Base-by-base conservation (phyloP, 2,113 vertebrate genomes). In the Platysternon megacephalum region DNA sequence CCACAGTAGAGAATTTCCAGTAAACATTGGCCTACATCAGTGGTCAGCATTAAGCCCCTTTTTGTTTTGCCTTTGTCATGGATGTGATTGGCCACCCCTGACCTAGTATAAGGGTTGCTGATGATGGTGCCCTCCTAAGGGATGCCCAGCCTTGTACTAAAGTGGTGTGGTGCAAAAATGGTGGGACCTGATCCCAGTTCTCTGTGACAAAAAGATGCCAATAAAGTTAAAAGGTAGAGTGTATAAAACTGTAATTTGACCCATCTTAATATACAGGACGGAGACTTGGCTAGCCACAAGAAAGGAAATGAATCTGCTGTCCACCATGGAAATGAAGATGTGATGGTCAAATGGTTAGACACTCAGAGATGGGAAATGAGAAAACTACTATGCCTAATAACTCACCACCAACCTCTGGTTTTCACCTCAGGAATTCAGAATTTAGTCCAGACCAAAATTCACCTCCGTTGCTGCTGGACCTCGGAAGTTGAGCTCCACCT, bases 381-480 rank as follows among this genome's bases (percentile, higher is more conserved):
- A 17, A 68, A n/a, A 68, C 5, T 32, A 29, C 58, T 61, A 61
- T 61, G 29, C 29, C 58, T 61, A 61, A 79, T 92, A 95, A 92
- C 95, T 68, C 87, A 95, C 85, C 11, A 76, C 51, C 74, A 97
- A 93, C 96, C 95, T 93, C 96, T 68, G 35, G 61, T 10, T n/a
- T 68, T 44, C 89, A 88, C 90, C 94, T 93, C 88, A 93, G 94
- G 96, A 95, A 97, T 97, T 94, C 95, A 96, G 93, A 85, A 94
- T 85, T 95, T 89, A 93, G 85, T 93, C 93, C 92, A 97, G 92
- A 92, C 93, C 29, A 53, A 97, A 97, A 92, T 90, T 95, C 95
- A 95, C 95, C 92, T 82, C 94, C 56, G 72, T 91, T 92, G 91
- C 79, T 94, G 49, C 44, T 96, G 96, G 94, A 97, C 92, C 83